Percentiles rank a stretch among this genome's conserved stretches.
phyloP scores from a whole-genome alignment of 2,113 vertebrate species.

The Ancistrus triradiatus region DNA sequence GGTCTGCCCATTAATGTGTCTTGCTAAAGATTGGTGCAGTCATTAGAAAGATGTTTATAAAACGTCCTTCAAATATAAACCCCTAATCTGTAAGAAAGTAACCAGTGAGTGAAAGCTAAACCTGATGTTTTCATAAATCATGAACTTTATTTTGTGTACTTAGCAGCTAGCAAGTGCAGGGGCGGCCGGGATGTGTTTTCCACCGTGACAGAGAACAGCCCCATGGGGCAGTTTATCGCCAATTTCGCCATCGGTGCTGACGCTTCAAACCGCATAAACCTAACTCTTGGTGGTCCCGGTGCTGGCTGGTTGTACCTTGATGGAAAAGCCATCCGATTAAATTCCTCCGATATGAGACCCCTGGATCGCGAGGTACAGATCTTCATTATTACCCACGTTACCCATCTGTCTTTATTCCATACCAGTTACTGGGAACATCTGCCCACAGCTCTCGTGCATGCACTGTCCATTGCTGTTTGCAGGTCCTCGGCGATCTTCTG shows the following conservation, averaged over 20 bases:
- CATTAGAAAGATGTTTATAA: too few species aligned
- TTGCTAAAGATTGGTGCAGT: too few species aligned
- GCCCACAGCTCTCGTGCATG: not conserved
- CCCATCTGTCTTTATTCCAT: too few species aligned
- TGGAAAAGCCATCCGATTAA: slow-evolving; percentile 68
- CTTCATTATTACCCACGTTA: not conserved
- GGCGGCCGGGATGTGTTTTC: slow-evolving; percentile 71
- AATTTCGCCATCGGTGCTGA: slow-evolving; percentile 59
- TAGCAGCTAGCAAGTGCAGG: slow-evolving; percentile 58
- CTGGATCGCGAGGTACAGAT: slow-evolving; percentile 75
- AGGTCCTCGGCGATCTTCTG: slow-evolving; percentile 62
- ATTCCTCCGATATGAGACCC: slow-evolving; percentile 60
- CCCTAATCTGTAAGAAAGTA: too few species aligned
- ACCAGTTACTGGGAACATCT: too few species aligned
- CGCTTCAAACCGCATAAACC: slow-evolving; percentile 49
- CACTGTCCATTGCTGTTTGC: not conserved
- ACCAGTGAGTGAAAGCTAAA: too few species aligned
- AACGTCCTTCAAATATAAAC: too few species aligned
- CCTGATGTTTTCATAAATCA: too few species aligned
- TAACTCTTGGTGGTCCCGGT: slow-evolving; percentile 70
- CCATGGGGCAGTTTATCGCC: slow-evolving; percentile 66
- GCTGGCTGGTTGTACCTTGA: slow-evolving; percentile 80
- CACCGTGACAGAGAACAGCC: slow-evolving; percentile 75
- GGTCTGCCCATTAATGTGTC: too few species aligned
- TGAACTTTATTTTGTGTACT: slow-evolving; percentile 11